phyloP scores from a whole-genome alignment of 2,888 invertebrate genomes.

The Fragum whitleyi region DNA sequence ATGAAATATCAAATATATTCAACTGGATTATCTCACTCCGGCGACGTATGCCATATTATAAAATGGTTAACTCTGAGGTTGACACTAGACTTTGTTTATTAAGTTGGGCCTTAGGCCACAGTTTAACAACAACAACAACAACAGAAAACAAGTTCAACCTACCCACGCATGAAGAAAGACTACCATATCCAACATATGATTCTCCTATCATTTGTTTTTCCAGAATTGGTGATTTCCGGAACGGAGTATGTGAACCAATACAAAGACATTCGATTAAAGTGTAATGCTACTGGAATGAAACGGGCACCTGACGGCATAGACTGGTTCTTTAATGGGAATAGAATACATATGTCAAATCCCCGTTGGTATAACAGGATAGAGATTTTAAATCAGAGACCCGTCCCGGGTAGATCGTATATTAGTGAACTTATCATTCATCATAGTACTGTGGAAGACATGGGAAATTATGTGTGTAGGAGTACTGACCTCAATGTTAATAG shows the following conservation, averaged over 20 bases:
- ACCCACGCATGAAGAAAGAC: too few relatives aligned
- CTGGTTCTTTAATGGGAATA: slow-evolving; percentile 76
- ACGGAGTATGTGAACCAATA: slow-evolving; percentile 74
- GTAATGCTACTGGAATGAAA: slow-evolving; percentile 77
- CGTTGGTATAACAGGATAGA: slow-evolving; percentile 60
- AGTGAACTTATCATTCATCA: slow-evolving; percentile 66
- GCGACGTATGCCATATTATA: too few relatives aligned
- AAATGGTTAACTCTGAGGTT: too few relatives aligned
- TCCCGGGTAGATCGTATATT: slow-evolving; percentile 61
- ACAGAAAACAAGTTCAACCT: too few relatives aligned
- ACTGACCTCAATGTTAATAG: slow-evolving; percentile 67
- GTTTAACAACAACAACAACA: too few relatives aligned
- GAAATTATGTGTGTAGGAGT: slow-evolving; percentile 70
- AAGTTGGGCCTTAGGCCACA: too few relatives aligned
- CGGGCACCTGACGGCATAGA: slow-evolving; percentile 75
- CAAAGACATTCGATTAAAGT: slow-evolving; percentile 68
- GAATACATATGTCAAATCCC: slow-evolving; percentile 61
- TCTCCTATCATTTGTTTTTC: slow-evolving; percentile 36
- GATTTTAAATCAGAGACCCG: slow-evolving; percentile 45
- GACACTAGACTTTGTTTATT: too few relatives aligned
- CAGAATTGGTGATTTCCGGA: slow-evolving; percentile 74
- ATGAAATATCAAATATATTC: too few relatives aligned
- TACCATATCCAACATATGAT: too few relatives aligned
- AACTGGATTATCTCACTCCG: too few relatives aligned
- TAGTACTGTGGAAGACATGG: slow-evolving; percentile 59